Conservation (phyloP, 2,888 invertebrate genomes). For the Sclerodermus sp. region DNA sequence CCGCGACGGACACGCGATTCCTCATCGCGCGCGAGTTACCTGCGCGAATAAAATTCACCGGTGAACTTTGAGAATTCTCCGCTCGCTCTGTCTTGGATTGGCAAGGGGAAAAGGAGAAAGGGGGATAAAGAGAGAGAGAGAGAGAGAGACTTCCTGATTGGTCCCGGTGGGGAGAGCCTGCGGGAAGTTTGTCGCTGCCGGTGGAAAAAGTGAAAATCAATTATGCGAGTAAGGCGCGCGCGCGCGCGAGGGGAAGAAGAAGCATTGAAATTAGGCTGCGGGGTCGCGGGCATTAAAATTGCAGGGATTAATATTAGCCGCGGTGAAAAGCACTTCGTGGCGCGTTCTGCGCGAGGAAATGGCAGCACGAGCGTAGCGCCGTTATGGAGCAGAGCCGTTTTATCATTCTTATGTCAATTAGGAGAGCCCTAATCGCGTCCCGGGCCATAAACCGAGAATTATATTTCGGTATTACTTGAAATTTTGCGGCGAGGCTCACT, state of each 20-base stretch:
- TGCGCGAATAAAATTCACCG: too few species aligned
- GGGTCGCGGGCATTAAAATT: slow-evolving; percentile 48
- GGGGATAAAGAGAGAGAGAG: too few species aligned
- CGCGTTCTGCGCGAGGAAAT: slow-evolving; percentile 4
- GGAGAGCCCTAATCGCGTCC: slow-evolving; percentile 43
- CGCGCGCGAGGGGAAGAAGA: slow-evolving; percentile 22
- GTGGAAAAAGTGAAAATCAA: slow-evolving; percentile 37
- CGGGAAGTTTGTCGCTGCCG: slow-evolving; percentile 24
- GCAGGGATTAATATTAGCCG: slow-evolving; percentile 49
- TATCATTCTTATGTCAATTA: slow-evolving; percentile 52
- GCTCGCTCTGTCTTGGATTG: too few species aligned
- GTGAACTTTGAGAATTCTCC: too few species aligned
- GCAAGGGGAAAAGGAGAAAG: too few species aligned
- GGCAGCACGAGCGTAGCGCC: too few species aligned
- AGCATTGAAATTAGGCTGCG: slow-evolving; percentile 48
- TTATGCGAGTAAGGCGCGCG: slow-evolving; percentile 29
- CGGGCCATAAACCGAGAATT: slow-evolving; percentile 43
- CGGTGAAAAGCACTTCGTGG: slow-evolving; percentile 16
- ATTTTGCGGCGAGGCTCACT: background rate
- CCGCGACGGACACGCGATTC: too few species aligned
- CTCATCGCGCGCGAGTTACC: too few species aligned
- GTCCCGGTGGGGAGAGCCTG: slow-evolving; percentile 1
- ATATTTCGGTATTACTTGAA: background rate
- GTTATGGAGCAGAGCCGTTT: slow-evolving; percentile 17
- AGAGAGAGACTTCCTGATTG: background rate